Evolutionary conservation across 2,113 vertebrate species (phyloP).

Genomic region (Copsychus sechellarum): DNA sequence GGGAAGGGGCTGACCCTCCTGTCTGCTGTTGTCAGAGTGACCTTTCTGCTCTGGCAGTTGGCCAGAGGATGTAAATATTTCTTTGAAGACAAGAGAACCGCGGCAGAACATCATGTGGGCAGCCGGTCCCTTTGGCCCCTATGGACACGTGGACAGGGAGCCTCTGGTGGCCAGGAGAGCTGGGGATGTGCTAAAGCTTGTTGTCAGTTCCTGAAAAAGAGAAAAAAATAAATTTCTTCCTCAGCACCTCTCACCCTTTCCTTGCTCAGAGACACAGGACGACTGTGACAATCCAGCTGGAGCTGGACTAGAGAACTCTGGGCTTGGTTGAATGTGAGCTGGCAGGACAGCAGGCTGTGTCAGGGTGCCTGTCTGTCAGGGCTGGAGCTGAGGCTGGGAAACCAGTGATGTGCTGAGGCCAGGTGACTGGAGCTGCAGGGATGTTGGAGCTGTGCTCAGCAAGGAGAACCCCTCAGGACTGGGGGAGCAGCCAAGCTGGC

Average conservation of each 20-base stretch:
- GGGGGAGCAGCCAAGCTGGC: not conserved
- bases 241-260: not conserved
- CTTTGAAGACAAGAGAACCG: not conserved
- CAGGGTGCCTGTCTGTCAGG: not conserved
- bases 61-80: not conserved
- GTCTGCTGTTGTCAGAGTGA: not conserved
- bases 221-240: not conserved
- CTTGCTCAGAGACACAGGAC: not conserved
- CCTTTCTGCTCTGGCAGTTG: not conserved
- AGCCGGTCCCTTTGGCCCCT: accelerated
- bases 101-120: not conserved
- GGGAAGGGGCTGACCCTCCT: not conserved
- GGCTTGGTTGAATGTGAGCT: not conserved
- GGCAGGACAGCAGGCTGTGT: not conserved
- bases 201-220: not conserved
- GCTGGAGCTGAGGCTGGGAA: not conserved
- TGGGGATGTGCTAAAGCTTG: not conserved
- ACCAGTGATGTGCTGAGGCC: accelerated
- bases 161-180: not conserved
- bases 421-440: not conserved
- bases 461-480: not conserved
- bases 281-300: not conserved
- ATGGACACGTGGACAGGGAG: accelerated
- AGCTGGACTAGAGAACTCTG: not conserved
- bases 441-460: not conserved